Percentiles rank a stretch among this genome's conserved stretches.
Evolutionary conservation across 2,888 invertebrate species (phyloP).

Genomic region (Synanthedon andrenaeformis): DNA sequence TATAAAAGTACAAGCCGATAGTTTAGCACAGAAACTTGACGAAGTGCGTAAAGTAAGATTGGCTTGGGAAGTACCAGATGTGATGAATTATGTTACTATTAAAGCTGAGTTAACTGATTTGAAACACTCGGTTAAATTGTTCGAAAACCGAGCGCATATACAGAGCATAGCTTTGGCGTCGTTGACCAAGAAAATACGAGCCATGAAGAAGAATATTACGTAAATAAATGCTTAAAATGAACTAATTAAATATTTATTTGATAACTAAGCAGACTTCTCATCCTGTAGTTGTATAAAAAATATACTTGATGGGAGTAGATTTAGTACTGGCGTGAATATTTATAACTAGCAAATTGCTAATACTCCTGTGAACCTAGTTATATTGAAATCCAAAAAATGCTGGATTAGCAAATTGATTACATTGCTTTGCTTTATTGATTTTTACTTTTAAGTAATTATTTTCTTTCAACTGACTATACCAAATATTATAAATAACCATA

Average conservation of each 20-base stretch:
- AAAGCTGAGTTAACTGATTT: conserved; percentile 62
- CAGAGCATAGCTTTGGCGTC: conserved; percentile 48
- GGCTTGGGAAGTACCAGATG: conserved; percentile 65
- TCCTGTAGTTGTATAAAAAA: too few species aligned
- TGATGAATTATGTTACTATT: conserved; percentile 69
- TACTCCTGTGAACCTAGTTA: too few species aligned
- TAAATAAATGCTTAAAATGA: background rate
- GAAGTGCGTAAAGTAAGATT: conserved; percentile 43
- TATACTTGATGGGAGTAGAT: too few species aligned
- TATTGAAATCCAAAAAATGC: too few species aligned
- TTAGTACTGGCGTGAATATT: too few species aligned
- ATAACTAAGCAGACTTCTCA: too few species aligned
- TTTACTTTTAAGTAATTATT: too few species aligned
- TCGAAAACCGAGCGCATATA: conserved; percentile 41
- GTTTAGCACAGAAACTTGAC: conserved; percentile 35
- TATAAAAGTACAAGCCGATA: conserved; percentile 46
- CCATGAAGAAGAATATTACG: background rate
- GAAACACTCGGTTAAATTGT: conserved; percentile 40
- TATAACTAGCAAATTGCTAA: too few species aligned
- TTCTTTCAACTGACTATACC: too few species aligned
- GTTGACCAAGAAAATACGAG: conserved; percentile 28
- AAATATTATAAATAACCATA: too few species aligned
- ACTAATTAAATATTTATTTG: background rate
- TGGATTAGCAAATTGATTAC: too few species aligned
- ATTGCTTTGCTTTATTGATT: too few species aligned